Evolutionary conservation across 1,140 invertebrate species (phyloP).

Genomic region (Drosophila serrata): DNA sequence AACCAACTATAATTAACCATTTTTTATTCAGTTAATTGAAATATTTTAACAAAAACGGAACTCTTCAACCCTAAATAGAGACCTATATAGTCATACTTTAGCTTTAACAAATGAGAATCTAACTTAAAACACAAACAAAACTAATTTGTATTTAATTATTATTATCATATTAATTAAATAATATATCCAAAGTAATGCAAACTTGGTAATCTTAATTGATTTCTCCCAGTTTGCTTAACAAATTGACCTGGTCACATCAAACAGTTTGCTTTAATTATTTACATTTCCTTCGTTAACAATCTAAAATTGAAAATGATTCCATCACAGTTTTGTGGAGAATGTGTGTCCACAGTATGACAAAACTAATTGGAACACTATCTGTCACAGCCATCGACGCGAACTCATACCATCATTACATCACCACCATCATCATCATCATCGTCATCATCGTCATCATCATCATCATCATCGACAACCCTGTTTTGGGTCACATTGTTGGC

Average conservation of each 20-base stretch:
- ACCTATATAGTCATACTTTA: too few relatives aligned
- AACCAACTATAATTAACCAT: neutral
- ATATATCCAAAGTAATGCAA: too few relatives aligned
- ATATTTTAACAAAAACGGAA: neutral
- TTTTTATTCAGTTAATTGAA: neutral
- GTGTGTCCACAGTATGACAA: constrained; percentile 17
- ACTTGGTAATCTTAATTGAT: too few relatives aligned
- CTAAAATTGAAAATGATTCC: constrained; percentile 16
- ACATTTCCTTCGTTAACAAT: neutral
- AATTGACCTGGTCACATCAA: neutral
- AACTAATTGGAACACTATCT: constrained; percentile 16
- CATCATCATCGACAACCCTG: constrained; percentile 23
- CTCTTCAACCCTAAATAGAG: too few relatives aligned
- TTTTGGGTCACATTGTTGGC: constrained; percentile 29
- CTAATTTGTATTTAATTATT: too few relatives aligned
- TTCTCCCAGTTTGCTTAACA: neutral
- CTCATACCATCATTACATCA: neutral
- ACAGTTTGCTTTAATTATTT: neutral
- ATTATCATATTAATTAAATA: too few relatives aligned
- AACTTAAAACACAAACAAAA: too few relatives aligned
- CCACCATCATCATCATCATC: neutral
- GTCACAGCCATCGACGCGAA: constrained; percentile 13
- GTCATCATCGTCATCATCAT: neutral
- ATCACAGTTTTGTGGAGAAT: neutral
- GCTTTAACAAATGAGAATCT: too few relatives aligned